Base-by-base conservation (phyloP, 2,113 vertebrate genomes). In the Seriola quinqueradiata region DNA sequence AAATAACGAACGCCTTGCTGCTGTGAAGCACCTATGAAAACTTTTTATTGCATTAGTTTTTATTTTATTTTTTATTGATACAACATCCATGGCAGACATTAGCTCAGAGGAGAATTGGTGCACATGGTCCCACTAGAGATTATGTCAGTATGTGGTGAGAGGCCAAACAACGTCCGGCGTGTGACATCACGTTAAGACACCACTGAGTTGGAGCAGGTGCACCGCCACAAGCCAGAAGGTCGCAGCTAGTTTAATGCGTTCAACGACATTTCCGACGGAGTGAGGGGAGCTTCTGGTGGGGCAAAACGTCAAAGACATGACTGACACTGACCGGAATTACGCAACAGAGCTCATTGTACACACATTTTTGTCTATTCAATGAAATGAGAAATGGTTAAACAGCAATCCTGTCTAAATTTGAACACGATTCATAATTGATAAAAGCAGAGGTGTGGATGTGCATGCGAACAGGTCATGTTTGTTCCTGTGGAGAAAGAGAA, bases 171-270 rank as follows among this genome's bases (percentile, higher is more conserved):
- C 28, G 14, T 17, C 10, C 77, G 66, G 68, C 54, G 46, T 40
- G 79, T 67, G 82, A 76, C 70, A 57, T 81, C 63, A 25, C 8
- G 5, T 69, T 61, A 32, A 70, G 75, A 78, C 54, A 50, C 38
- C 66, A 60, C 57, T 9, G 81, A 69, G 81, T 5, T 13, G 46
- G 66, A 85, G 86, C 79, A 91, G 88, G 79, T 90, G 83, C 76
- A 79, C 46, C 52, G 83, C 79, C 89, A 85, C 67, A 42, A 92
- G 70, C 85, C 70, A 50, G 9, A 69, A 55, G 46, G 76, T 40
- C 61, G 59, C 64, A 60, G 77, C 59, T 58, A 61, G 70, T 87
- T 77, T 79, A 74, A 77, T 83, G 75, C 74, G 46, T 77, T 78
- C 72, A 61, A 59, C 40, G 50, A 64, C 36, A 40, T 63, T 76